Conservation (phyloP, 92 coral and sea anemone genomes). For the Porites evermanni region DNA sequence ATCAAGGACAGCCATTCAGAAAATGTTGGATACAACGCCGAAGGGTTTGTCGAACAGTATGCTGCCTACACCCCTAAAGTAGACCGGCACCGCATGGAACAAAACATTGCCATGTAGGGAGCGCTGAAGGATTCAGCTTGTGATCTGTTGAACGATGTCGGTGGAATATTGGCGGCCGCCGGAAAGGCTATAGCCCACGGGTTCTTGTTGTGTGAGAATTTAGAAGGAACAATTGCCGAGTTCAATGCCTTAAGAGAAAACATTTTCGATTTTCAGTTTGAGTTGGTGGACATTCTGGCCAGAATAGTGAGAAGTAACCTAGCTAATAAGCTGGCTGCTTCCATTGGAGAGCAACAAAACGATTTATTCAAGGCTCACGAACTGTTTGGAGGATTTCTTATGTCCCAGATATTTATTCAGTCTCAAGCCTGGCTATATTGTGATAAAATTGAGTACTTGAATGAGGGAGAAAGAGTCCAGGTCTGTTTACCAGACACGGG, state of each 20-base stretch:
- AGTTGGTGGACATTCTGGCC: slow-evolving; percentile 61
- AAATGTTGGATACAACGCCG: slow-evolving; percentile 45
- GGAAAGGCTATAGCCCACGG: slow-evolving; percentile 42
- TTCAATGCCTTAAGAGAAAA: slow-evolving; percentile 62
- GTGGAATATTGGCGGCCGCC: slow-evolving; percentile 28
- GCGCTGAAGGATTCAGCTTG: slow-evolving; percentile 62
- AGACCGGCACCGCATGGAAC: slow-evolving; percentile 42
- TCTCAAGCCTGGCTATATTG: slow-evolving; percentile 61
- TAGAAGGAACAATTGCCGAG: slow-evolving; percentile 73
- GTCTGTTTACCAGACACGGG: slow-evolving; percentile 58
- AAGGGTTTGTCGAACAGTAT: slow-evolving; percentile 55
- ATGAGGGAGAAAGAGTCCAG: slow-evolving; percentile 44
- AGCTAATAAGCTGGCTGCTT: slow-evolving; percentile 58
- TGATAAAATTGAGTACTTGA: slow-evolving; percentile 54
- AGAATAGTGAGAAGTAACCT: slow-evolving; percentile 59
- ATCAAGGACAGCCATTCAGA: slow-evolving; percentile 28
- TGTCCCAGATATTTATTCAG: slow-evolving; percentile 58
- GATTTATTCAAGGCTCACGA: slow-evolving; percentile 41
- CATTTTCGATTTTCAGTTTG: slow-evolving; percentile 74
- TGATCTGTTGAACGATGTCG: slow-evolving; percentile 49
- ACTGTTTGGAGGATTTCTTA: slow-evolving; percentile 54
- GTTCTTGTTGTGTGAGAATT: slow-evolving; percentile 49
- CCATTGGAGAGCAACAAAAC: slow-evolving; percentile 25
- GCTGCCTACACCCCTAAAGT: slow-evolving; percentile 58
- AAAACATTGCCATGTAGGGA: slow-evolving; percentile 62